These are phyloP conservation scores for Phymorhynchus buccinoides DNA, from an alignment of 1,140 invertebrate species.

Conservation along the genomic window DNA sequence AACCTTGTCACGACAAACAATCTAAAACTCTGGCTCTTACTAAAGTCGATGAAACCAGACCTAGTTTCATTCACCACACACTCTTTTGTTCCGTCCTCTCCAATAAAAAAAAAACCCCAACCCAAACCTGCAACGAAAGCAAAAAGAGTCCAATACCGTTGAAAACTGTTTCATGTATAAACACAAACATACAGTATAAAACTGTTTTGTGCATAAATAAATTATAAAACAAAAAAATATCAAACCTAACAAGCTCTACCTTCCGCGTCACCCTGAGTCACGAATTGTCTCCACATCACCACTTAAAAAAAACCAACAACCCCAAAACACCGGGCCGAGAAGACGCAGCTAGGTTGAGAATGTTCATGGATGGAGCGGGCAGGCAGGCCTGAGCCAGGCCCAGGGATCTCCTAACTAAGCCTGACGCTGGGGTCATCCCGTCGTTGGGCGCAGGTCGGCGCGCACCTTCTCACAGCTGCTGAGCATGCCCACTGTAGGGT, in stretches of 20 bases:
- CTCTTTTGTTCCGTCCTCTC: background rate
- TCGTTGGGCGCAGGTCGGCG: slow-evolving; percentile 77
- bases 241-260: background rate
- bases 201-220: background rate
- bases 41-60: no score
- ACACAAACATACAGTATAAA: background rate
- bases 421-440: slow-evolving; percentile 72
- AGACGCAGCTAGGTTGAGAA: background rate
- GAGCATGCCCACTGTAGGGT: slow-evolving; percentile 78
- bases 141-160: no score
- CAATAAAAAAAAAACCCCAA: background rate
- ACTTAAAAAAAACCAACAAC: no score
- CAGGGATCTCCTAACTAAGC: background rate
- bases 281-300: background rate
- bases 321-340: background rate
- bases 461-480: slow-evolving; percentile 77
- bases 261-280: background rate
- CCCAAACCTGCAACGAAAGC: background rate
- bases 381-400: background rate
- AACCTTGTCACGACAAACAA: no score
- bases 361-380: background rate
- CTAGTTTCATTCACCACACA: background rate
- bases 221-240: background rate
- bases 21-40: no score
- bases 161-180: no score